Conservation (phyloP, 2,113 vertebrate genomes). For the Microcebus jonahi region DNA sequence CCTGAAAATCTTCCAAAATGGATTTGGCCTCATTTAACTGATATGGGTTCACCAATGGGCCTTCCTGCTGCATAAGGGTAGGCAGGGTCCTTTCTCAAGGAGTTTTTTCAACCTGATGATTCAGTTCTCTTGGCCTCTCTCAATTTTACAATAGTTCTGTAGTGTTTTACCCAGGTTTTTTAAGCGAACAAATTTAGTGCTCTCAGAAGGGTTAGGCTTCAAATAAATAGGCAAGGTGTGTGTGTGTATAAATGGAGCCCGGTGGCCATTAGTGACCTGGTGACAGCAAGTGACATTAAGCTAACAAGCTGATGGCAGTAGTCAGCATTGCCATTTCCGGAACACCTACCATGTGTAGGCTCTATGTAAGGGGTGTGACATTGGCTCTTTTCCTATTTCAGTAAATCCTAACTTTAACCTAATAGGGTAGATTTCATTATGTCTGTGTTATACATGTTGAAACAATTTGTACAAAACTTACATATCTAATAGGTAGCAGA, state of each 20-base stretch:
- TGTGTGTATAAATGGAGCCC: not conserved
- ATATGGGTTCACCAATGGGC: not conserved
- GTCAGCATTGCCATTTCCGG: not conserved
- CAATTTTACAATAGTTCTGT: not conserved
- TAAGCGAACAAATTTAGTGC: not conserved
- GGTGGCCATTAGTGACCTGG: not conserved
- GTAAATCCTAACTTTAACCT: not conserved
- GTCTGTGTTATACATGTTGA: not conserved
- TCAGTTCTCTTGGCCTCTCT: not conserved
- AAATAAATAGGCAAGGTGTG: not conserved
- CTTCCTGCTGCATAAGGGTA: not conserved
- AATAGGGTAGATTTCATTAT: not conserved
- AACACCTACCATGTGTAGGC: not conserved
- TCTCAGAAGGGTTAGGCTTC: not conserved
- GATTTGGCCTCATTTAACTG: not conserved
- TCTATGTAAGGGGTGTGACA: not conserved
- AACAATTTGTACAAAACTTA: not conserved
- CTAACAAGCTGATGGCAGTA: not conserved
- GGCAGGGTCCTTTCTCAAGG: not conserved
- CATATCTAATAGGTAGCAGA: not conserved
- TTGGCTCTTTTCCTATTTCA: not conserved
- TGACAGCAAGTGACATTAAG: not conserved
- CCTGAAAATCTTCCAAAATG: not conserved
- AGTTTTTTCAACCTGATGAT: not conserved
- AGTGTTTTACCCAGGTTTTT: not conserved